Base-by-base conservation (phyloP, 2,113 vertebrate genomes). In the Myotis lucifugus region DNA sequence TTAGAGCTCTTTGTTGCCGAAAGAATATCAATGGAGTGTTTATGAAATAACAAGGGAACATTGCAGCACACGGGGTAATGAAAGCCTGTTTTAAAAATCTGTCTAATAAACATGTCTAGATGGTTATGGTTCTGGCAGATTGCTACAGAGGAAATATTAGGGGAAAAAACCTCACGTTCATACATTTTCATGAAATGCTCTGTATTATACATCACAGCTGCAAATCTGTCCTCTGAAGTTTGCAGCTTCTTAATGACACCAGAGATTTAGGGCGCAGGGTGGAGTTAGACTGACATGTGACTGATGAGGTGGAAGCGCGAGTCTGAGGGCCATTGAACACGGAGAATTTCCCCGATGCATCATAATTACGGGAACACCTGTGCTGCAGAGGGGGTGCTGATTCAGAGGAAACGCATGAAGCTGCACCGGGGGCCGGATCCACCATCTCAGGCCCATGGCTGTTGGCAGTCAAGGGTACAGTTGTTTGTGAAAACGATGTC, bases 361-460 rank as follows among this genome's bases (percentile, higher is more conserved):
- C 98, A 98, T 98, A 96, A 97, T 98, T 97, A 98, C 79, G 92
- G 93, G 93, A 98, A 98, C 98, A 98, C 97, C 97, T 98, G 98
- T 95, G 92, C 97, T 93, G 87, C 95, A 92, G 94, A 90, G 78
- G 96, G 95, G 96, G 81, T 95, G 97, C 97, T 98, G 98, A 98
- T 92, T 96, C 91, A 96, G 83, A 94, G 72, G 85, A 96, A 98
- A 87, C 27, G 8, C 83, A 72, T 8, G 77, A 46, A 89, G 82
- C 91, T 94, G 81, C 90, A 46, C 78, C 52, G 40, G 81, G 95
- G 93, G 96, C 61, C 90, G 93, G 97, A 93, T 84, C 85, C 92
- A 97, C 96, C 67, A 86, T 95, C 95, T 74, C 90, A 77, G 15
- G 82, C 23, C 88, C 32, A 27, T 37, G 23, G 50, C 4, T 85